Conservation (phyloP, 37 sponge, comb jelly and placozoan species). For the Agelas oroides region DNA sequence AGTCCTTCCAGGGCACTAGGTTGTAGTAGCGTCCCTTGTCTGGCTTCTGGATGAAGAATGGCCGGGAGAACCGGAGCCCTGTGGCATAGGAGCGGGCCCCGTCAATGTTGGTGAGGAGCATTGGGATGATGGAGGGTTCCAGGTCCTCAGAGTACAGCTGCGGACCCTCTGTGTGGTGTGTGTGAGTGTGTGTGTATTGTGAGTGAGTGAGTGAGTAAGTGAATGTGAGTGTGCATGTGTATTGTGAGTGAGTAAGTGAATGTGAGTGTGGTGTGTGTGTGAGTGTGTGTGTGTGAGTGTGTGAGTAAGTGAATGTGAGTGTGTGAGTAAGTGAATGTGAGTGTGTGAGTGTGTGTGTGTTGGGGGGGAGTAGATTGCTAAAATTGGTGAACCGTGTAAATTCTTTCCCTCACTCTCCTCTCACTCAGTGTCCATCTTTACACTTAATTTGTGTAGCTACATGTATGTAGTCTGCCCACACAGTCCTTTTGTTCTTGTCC, state of each 20-base stretch:
- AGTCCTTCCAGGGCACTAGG: conserved; percentile 28
- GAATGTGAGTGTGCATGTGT: not conserved
- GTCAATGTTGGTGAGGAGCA: conserved; percentile 57
- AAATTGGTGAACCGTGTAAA: no score
- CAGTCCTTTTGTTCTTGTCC: no score
- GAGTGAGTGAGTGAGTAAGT: not conserved
- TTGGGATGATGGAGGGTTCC: conserved; percentile 48
- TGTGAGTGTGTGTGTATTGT: not conserved
- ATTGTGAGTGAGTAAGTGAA: not conserved
- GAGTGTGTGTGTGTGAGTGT: no score
- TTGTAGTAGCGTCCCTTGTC: conserved; percentile 4
- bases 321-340: no score
- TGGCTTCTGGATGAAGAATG: conserved; percentile 56
- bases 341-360: no score
- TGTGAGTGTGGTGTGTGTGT: not conserved
- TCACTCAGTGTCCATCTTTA: no score
- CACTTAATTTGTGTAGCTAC: no score
- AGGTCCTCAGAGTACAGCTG: conserved; percentile 41
- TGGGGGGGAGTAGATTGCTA: no score
- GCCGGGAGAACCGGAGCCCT: conserved; percentile 59
- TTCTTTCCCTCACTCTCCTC: no score
- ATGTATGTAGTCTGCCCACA: no score
- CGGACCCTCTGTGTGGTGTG: conserved; percentile 43
- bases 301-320: no score
- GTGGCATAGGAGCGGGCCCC: conserved; percentile 42